phyloP scores from a whole-genome alignment of 2,797 vertebrate genomes.

The Bradypodion pumilum region DNA sequence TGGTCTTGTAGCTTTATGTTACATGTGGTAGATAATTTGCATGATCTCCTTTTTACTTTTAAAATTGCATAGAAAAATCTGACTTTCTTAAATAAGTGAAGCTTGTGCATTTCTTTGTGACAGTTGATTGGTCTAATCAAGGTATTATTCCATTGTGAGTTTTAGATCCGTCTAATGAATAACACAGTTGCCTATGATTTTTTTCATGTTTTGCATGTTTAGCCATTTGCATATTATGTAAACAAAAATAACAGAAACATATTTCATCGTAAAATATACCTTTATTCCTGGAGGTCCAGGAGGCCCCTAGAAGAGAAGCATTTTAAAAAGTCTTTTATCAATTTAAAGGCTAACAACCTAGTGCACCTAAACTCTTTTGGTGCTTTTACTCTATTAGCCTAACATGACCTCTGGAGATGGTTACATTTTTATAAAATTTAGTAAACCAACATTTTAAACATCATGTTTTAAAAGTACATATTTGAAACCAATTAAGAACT shows the following conservation, averaged over 20 bases:
- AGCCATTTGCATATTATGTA: background rate
- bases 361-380: no score
- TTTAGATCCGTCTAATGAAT: background rate
- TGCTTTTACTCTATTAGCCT: no score
- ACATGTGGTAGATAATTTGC: background rate
- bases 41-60: background rate
- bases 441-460: background rate
- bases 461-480: background rate
- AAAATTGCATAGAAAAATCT: background rate
- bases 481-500: constrained; percentile 22
- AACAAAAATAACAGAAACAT: background rate
- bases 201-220: background rate
- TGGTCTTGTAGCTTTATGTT: background rate
- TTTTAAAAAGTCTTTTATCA: background rate
- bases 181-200: background rate
- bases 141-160: background rate
- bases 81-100: background rate
- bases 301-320: constrained; percentile 81
- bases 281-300: constrained; percentile 88
- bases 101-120: background rate
- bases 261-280: constrained; percentile 71
- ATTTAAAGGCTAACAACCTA: background rate
- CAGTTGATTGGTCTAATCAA: background rate
- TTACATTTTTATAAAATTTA: background rate
- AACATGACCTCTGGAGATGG: no score